Conservation (phyloP, 2,797 vertebrate species). For the Pseudochirops cupreus region DNA sequence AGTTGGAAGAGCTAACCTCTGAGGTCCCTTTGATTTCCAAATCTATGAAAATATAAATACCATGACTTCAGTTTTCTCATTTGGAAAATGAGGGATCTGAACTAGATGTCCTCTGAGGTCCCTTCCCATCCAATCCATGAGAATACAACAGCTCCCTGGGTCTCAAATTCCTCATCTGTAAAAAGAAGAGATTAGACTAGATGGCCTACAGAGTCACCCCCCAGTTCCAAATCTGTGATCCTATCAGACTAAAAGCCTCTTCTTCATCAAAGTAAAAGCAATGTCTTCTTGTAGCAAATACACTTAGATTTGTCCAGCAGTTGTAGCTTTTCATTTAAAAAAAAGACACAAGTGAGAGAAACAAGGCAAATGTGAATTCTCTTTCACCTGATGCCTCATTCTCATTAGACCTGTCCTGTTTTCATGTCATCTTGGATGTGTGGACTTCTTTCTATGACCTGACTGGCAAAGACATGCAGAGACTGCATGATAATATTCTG, state of each 20-base stretch:
- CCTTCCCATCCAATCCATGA: neutral
- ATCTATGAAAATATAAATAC: neutral
- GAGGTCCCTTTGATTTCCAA: neutral
- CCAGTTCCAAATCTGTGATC: neutral
- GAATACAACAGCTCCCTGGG: neutral
- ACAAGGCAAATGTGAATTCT: neutral
- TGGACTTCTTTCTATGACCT: neutral
- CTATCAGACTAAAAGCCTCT: neutral
- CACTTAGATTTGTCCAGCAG: slow-evolving; percentile 19
- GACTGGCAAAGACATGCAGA: neutral
- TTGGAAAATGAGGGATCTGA: neutral
- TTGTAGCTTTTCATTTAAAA: slow-evolving; percentile 6
- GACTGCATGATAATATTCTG: neutral
- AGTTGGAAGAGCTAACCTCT: neutral
- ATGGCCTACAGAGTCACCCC: neutral
- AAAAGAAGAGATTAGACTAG: neutral
- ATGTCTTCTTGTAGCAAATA: slow-evolving; percentile 26
- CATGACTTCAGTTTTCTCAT: neutral
- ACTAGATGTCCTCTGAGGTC: neutral
- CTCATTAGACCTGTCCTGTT: neutral
- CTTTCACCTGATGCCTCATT: neutral
- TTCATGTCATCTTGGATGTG: neutral
- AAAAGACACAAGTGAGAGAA: neutral
- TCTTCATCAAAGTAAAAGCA: slow-evolving; percentile 10
- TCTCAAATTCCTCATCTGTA: neutral